phyloP scores from a whole-genome alignment of 2,797 vertebrate genomes.

The Urocyon cinereoargenteus region DNA sequence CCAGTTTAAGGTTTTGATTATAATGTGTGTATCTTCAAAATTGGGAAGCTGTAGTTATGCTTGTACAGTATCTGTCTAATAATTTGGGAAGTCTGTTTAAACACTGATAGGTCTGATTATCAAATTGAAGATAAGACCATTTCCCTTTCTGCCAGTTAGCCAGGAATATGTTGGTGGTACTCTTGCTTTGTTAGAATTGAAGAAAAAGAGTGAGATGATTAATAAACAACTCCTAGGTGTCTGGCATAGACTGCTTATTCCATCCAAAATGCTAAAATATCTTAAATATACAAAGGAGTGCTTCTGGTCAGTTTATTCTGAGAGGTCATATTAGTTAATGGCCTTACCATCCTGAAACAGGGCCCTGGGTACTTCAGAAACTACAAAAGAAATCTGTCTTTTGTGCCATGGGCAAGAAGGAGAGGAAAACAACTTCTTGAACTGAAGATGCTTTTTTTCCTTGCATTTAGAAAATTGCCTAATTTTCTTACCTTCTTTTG shows the following conservation, averaged over 20 bases:
- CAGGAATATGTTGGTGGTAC: neutral
- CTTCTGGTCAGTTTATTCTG: neutral
- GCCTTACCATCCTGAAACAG: neutral
- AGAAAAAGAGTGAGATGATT: neutral
- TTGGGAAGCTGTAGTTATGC: neutral
- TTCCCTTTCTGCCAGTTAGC: neutral
- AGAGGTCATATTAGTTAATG: neutral
- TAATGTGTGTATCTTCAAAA: slow-evolving; percentile 1
- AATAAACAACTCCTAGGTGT: neutral
- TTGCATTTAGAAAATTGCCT: neutral
- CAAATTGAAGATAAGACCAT: neutral
- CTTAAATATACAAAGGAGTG: neutral
- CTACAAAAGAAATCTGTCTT: neutral
- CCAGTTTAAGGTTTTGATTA: slow-evolving; percentile 11
- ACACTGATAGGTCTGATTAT: neutral
- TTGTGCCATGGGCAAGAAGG: neutral
- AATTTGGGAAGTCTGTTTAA: slow-evolving; percentile 13
- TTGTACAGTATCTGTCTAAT: neutral
- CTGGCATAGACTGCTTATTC: neutral
- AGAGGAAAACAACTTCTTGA: neutral
- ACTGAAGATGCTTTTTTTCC: neutral
- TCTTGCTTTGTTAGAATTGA: neutral
- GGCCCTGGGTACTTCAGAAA: neutral
- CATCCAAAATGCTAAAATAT: neutral
- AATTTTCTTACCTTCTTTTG: neutral